Evolutionary conservation across 2,888 invertebrate species (phyloP).

Genomic region (Micropterix aruncella): DNA sequence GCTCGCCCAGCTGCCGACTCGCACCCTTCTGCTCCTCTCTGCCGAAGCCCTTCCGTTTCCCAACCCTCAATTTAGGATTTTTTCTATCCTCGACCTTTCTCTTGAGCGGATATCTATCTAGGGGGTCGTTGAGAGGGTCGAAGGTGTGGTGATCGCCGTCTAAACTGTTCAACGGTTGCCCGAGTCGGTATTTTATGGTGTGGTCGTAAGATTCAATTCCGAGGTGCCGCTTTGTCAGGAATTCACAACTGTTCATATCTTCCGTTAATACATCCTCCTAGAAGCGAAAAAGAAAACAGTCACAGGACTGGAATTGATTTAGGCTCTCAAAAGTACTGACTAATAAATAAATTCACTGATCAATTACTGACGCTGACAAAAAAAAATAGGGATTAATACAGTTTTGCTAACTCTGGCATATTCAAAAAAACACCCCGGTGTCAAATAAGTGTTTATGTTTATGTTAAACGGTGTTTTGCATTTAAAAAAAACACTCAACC

Average conservation of each 20-base stretch:
- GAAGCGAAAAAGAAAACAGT: too few species aligned
- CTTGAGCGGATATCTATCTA: not conserved
- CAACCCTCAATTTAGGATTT: constrained; percentile 41
- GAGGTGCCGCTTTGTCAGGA: constrained; percentile 49
- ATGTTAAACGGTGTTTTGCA: too few species aligned
- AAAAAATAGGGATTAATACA: too few species aligned
- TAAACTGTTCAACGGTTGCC: constrained; percentile 22
- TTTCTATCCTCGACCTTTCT: constrained; percentile 41
- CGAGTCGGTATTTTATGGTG: constrained; percentile 45
- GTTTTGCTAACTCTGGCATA: too few species aligned
- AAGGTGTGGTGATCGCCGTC: not conserved
- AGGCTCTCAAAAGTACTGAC: too few species aligned
- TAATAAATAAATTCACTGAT: too few species aligned
- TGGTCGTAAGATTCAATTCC: constrained; percentile 69
- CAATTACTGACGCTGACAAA: too few species aligned
- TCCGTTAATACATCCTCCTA: constrained; percentile 71
- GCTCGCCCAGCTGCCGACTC: constrained; percentile 41
- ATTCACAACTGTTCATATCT: constrained; percentile 64
- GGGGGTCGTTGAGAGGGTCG: not conserved
- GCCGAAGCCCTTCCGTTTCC: constrained; percentile 30
- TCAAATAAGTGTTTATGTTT: too few species aligned
- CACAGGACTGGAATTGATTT: too few species aligned
- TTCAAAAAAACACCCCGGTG: too few species aligned
- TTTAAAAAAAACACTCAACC: too few species aligned
- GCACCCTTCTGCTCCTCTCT: constrained; percentile 36